phyloP scores from a whole-genome alignment of 2,113 vertebrate genomes.

The Stegostoma tigrinum region DNA sequence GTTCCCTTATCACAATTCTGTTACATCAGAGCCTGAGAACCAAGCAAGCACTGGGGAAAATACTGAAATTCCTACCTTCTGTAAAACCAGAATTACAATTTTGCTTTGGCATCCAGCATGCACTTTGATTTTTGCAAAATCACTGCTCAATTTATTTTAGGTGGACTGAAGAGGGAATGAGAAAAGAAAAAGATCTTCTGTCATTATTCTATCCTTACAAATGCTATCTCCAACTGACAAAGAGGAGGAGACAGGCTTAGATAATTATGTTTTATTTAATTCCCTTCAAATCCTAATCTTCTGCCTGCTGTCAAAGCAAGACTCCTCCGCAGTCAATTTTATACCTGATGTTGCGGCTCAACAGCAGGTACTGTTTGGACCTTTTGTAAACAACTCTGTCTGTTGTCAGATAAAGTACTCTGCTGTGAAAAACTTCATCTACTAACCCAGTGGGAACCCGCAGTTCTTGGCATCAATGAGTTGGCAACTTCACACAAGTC shows the following conservation, averaged over 20 bases:
- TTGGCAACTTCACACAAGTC: neutral
- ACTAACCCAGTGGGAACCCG: neutral
- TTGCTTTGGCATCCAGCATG: neutral
- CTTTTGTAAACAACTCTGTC: conserved; percentile 9
- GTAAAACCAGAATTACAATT: neutral
- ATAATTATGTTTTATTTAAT: neutral
- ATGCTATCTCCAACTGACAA: neutral
- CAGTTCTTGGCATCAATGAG: neutral
- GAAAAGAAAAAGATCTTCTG: neutral
- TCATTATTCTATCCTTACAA: neutral
- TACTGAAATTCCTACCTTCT: neutral
- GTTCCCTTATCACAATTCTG: neutral
- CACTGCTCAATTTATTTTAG: neutral
- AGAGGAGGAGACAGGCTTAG: neutral
- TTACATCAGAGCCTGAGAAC: neutral
- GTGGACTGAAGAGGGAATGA: neutral
- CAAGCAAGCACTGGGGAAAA: neutral
- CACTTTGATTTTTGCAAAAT: neutral
- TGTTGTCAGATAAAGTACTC: neutral
- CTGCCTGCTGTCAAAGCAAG: neutral
- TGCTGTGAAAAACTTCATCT: neutral
- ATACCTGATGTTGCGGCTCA: neutral
- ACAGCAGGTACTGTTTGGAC: conserved; percentile 2
- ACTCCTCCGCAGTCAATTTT: neutral
- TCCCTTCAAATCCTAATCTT: neutral